Evolutionary conservation across 1,140 invertebrate species (phyloP).

Genomic region (Pseudomyrmex cubaensis): DNA sequence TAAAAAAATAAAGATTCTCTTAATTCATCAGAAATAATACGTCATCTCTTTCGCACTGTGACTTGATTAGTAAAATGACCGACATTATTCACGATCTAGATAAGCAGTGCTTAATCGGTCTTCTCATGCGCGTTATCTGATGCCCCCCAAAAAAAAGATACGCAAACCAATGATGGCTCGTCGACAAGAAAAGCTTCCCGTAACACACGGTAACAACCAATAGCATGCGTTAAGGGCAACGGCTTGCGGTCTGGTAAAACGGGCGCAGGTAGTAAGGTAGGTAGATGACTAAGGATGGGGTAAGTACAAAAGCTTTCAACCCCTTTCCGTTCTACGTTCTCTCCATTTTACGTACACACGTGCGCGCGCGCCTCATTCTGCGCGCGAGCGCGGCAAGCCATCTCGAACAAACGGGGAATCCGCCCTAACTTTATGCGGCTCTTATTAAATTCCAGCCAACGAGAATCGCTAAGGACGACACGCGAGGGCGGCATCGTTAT

Average conservation of each 20-base stretch:
- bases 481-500: constrained; percentile 59
- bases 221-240: constrained; percentile 53
- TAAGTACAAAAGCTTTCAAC: constrained; percentile 72
- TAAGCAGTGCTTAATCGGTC: too few species aligned
- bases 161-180: constrained; percentile 38
- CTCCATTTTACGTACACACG: constrained; percentile 44
- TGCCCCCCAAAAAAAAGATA: constrained; percentile 41
- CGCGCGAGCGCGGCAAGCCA: constrained; percentile 31
- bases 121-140: neutral
- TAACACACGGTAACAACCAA: constrained; percentile 68
- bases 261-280: constrained; percentile 8
- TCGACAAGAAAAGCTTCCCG: constrained; percentile 68
- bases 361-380: neutral
- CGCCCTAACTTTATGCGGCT: constrained; percentile 73
- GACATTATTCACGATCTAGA: too few species aligned
- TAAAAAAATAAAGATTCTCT: neutral
- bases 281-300: constrained; percentile 51
- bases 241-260: constrained; percentile 23
- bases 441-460: constrained; percentile 79
- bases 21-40: neutral
- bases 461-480: constrained; percentile 76
- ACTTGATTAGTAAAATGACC: too few species aligned
- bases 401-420: constrained; percentile 72
- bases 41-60: neutral
- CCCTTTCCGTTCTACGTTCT: neutral